phyloP scores from a whole-genome alignment of 2,888 invertebrate genomes.

The Netelia virgata region DNA sequence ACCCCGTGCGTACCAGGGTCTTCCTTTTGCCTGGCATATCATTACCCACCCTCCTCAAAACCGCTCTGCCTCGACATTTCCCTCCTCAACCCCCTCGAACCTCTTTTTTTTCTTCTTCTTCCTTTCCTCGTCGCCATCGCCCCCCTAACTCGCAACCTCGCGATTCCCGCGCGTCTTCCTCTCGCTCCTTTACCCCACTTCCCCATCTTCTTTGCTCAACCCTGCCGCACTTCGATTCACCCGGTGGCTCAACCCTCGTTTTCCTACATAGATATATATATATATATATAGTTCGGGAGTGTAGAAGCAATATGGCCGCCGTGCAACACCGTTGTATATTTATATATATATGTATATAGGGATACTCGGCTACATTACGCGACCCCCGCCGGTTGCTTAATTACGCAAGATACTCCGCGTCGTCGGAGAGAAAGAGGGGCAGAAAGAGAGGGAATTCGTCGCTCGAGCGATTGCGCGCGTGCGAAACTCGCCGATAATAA shows the following conservation, averaged over 20 bases:
- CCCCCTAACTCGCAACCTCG: constrained; percentile 61
- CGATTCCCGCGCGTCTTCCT: constrained; percentile 58
- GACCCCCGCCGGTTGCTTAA: constrained; percentile 78
- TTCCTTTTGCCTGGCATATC: constrained; percentile 77
- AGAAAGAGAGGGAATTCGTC: constrained; percentile 50
- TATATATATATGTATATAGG: constrained; percentile 40
- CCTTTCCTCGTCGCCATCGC: constrained; percentile 60
- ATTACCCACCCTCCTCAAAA: constrained; percentile 73
- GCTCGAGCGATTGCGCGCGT: constrained; percentile 58
- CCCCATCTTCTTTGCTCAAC: constrained; percentile 74
- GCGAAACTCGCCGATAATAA: constrained; percentile 34
- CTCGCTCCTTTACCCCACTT: constrained; percentile 73
- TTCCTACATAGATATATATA: constrained; percentile 5
- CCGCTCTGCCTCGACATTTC: constrained; percentile 60
- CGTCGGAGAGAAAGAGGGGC: constrained; percentile 60
- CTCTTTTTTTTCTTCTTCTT: constrained; percentile 43
- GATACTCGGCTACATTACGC: constrained; percentile 77
- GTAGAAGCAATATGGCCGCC: constrained; percentile 80
- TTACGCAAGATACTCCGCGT: constrained; percentile 87
- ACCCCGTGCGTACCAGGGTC: constrained; percentile 62
- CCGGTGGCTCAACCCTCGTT: constrained; percentile 67
- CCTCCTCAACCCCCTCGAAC: constrained; percentile 53
- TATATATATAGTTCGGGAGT: constrained; percentile 29
- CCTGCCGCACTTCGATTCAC: constrained; percentile 78
- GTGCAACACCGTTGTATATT: constrained; percentile 33